Evolutionary conservation across 1,140 invertebrate species (phyloP).

Genomic region (Leucophenga varia): DNA sequence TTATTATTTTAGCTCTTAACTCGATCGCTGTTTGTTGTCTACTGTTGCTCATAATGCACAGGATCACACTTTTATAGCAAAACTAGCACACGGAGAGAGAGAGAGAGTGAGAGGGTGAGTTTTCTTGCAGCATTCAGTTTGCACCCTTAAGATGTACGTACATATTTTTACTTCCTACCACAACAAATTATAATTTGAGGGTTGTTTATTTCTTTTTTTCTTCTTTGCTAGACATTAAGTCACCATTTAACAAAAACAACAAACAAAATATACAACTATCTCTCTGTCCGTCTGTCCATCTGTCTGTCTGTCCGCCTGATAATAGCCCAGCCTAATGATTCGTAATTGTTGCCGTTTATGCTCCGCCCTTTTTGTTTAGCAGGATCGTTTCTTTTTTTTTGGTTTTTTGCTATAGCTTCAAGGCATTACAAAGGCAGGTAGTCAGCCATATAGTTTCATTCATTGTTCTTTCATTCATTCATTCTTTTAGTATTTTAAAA

Average conservation of each 20-base stretch:
- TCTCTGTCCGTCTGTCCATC: too few relatives aligned
- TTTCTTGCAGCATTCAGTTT: constrained; percentile 9
- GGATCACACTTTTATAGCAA: constrained; percentile 24
- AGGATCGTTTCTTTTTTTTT: too few relatives aligned
- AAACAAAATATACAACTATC: too few relatives aligned
- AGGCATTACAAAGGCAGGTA: constrained; percentile 36
- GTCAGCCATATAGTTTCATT: neutral
- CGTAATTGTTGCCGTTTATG: constrained; percentile 48
- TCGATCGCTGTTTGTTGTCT: constrained; percentile 39
- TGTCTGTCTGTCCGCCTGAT: too few relatives aligned
- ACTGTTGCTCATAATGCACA: constrained; percentile 40
- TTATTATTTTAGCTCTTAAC: constrained; percentile 1
- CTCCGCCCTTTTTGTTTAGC: constrained; percentile 50
- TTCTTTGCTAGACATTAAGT: constrained; percentile 32
- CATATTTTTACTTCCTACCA: constrained; percentile 12
- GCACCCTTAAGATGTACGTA: neutral
- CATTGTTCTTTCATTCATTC: neutral
- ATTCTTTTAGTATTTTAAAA: too few relatives aligned
- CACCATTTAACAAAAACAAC: constrained; percentile 33
- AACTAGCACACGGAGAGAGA: constrained; percentile 8
- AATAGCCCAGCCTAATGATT: constrained; percentile 21
- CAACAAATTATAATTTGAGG: constrained; percentile 38
- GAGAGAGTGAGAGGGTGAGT: constrained; percentile 9
- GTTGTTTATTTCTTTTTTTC: constrained; percentile 29
- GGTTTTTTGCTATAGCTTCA: too few relatives aligned